Conservation (phyloP, 2,888 invertebrate genomes). For the Heteropelma amictum region DNA sequence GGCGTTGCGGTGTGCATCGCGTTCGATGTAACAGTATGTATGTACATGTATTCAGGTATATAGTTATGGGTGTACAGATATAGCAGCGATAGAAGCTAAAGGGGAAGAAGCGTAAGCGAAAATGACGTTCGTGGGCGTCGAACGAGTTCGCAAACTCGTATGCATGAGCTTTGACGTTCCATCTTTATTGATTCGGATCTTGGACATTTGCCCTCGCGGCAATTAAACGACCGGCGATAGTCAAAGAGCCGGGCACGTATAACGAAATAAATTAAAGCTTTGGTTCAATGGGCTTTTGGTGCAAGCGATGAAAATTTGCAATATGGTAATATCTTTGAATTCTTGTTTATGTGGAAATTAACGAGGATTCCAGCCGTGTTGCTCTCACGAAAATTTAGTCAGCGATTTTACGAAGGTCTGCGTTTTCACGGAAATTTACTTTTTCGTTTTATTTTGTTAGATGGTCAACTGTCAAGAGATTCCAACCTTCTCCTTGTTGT, state of each 20-base stretch:
- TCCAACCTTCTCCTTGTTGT: no score
- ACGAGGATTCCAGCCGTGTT: conserved; percentile 11
- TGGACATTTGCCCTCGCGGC: conserved; percentile 19
- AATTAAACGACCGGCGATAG: conserved; percentile 39
- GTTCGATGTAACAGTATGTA: neutral
- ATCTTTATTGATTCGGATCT: conserved; percentile 47
- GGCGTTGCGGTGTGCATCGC: neutral
- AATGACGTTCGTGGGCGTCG: conserved; percentile 45
- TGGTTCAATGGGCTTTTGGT: neutral
- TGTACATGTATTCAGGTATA: neutral
- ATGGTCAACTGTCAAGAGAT: neutral
- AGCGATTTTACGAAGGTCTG: neutral
- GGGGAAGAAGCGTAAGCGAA: conserved; percentile 20
- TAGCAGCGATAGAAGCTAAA: conserved; percentile 13
- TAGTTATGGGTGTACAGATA: neutral
- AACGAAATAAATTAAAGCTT: conserved; percentile 13
- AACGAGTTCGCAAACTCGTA: conserved; percentile 18
- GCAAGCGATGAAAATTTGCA: conserved; percentile 11
- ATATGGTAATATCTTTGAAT: conserved; percentile 2
- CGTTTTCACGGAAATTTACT: neutral
- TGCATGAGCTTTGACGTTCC: conserved; percentile 49
- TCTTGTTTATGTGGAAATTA: conserved; percentile 21
- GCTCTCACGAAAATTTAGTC: neutral
- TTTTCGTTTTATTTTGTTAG: neutral
- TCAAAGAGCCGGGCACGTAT: conserved; percentile 15